phyloP scores from a whole-genome alignment of 1,140 invertebrate genomes.

The Dolichoris vasculosae region DNA sequence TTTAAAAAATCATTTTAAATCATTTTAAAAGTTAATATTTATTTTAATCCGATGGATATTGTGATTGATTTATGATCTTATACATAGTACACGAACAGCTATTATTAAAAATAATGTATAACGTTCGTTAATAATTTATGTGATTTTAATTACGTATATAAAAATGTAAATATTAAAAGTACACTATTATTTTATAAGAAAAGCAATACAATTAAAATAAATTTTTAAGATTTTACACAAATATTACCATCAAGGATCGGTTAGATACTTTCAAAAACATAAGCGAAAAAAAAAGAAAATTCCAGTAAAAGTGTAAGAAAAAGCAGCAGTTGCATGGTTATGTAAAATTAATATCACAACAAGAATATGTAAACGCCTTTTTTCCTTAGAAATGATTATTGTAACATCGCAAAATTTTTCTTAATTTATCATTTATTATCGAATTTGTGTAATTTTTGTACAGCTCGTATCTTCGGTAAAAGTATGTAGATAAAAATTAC shows the following conservation, averaged over 20 bases:
- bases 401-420: constrained; percentile 18
- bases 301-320: background rate
- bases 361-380: constrained; percentile 34
- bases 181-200: background rate
- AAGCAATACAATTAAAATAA: background rate
- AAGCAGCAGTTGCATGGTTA: constrained; percentile 2
- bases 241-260: constrained; percentile 31
- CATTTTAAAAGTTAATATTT: background rate
- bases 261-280: background rate
- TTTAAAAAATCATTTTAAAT: background rate
- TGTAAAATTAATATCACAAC: constrained; percentile 1
- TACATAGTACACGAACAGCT: too few relatives aligned
- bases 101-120: too few relatives aligned
- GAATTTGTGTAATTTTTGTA: constrained; percentile 25
- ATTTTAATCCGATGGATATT: background rate
- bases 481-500: constrained; percentile 44
- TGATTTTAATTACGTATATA: background rate
- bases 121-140: too few relatives aligned
- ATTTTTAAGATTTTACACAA: background rate
- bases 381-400: constrained; percentile 16
- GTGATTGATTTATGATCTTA: background rate
- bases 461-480: constrained; percentile 30
- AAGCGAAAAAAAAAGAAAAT: too few relatives aligned
- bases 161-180: background rate
- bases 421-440: constrained; percentile 31